Conservation (phyloP, 2,797 vertebrate genomes). For the Calcarius lapponicus region DNA sequence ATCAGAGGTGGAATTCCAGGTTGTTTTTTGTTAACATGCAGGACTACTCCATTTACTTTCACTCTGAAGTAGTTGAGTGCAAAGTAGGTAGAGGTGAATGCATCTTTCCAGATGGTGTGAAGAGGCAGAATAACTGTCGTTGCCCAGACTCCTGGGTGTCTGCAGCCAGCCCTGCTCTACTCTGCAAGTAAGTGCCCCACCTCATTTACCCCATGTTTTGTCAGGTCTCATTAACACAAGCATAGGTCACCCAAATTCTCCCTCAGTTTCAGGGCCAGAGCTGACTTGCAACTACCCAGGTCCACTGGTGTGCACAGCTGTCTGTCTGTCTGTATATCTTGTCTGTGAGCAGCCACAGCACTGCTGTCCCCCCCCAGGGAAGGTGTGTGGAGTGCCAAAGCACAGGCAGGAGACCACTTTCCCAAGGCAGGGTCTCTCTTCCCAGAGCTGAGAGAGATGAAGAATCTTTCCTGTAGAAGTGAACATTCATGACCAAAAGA, state of each 20-base stretch:
- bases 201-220: rapidly evolving
- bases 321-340: background rate
- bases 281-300: background rate
- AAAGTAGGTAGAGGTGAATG: background rate
- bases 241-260: background rate
- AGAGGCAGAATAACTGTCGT: background rate
- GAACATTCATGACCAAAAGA: background rate
- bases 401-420: background rate
- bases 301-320: background rate
- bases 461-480: background rate
- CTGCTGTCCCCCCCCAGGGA: rapidly evolving
- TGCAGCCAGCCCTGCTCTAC: background rate
- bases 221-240: background rate
- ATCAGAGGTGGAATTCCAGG: background rate
- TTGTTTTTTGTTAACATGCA: background rate
- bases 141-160: background rate
- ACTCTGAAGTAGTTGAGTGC: background rate
- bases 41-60: background rate
- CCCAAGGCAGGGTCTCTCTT: background rate
- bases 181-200: background rate
- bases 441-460: background rate
- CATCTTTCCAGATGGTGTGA: background rate
- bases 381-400: background rate
- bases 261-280: background rate
- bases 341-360: background rate